A percentile compares a stretch with the other conserved stretches of the same genome.
Conservation (phyloP, 1,140 invertebrate genomes). For the Sycobia sp. region DNA sequence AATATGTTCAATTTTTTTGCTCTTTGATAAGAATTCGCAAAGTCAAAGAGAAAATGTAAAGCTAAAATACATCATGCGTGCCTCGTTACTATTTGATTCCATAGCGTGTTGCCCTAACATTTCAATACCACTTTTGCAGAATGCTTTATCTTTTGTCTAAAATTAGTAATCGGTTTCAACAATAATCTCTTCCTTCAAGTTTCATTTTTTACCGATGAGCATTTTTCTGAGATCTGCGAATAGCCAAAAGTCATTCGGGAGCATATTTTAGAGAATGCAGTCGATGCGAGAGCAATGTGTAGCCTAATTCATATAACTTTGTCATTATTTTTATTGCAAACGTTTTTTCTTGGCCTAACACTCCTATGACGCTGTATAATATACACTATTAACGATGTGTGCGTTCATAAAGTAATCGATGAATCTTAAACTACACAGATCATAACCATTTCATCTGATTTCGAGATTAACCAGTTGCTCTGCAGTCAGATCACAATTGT, state of each 20-base stretch:
- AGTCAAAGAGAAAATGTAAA: too few relatives aligned
- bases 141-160: conserved; percentile 44
- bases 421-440: not conserved
- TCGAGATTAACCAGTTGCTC: too few relatives aligned
- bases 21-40: too few relatives aligned
- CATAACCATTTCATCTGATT: not conserved
- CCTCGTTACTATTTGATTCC: too few relatives aligned
- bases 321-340: not conserved
- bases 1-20: too few relatives aligned
- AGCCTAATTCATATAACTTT: not conserved
- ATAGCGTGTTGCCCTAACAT: too few relatives aligned
- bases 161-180: conserved; percentile 43
- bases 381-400: not conserved
- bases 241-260: too few relatives aligned
- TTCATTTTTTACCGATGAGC: conserved; percentile 25
- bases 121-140: conserved; percentile 49
- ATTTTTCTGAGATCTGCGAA: conserved; percentile 35
- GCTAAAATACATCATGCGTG: too few relatives aligned
- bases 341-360: not conserved
- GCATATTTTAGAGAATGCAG: conserved; percentile 8
- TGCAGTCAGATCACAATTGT: too few relatives aligned
- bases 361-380: not conserved
- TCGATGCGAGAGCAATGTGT: not conserved
- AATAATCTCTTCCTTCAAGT: too few relatives aligned
- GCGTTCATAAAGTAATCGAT: not conserved